Base-by-base conservation (phyloP, 2,113 vertebrate species). In the Fregetta grallaria region DNA sequence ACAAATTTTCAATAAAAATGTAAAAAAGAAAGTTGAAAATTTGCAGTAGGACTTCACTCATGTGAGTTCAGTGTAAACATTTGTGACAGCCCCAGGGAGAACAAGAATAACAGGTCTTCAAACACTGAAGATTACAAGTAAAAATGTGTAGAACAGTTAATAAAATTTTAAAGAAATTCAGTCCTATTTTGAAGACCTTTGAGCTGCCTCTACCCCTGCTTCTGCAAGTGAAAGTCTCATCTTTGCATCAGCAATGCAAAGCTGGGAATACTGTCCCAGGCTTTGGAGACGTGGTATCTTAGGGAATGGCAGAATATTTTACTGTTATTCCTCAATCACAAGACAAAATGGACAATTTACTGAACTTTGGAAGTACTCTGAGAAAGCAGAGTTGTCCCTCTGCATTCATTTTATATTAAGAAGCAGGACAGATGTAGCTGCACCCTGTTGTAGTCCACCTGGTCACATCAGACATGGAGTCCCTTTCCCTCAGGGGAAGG, bases 131-230 rank as follows among this genome's bases (percentile, higher is more conserved):
- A 82, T 86, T 91, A 65, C 15, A 15, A 44, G 7, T 27, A n/a
- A 72, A 94, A 95, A 91, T 86, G 52, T 38, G 53, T 90, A 95
- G 79, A 90, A 75, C 83, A 95, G 92, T 83, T 94, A 86, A 91
- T 63, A 83, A 91, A 83, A 77, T 88, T 90, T 93, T 83, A 38
- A 68, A 29, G 25, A 61, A 53, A 21, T 25, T 40, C 25, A 30
- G 11, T 67, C 40, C 15, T 75, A 14, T 68, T 62, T 53, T 53
- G 45, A 68, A 83, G 45, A 53, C 34, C 11, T 25, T 15, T 61
- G 27, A 59, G 10, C 36, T 67, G 19, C 62, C 40, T 29, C 45
- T 75, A 29, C 13, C 15, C 2, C 17, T 68, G 27, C 27, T 53
- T 19, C 62, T 29, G 27, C 23, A 68, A 73, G 38, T 38, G 1